Conservation (phyloP, 1,140 invertebrate genomes). For the Ceratina calcarata region DNA sequence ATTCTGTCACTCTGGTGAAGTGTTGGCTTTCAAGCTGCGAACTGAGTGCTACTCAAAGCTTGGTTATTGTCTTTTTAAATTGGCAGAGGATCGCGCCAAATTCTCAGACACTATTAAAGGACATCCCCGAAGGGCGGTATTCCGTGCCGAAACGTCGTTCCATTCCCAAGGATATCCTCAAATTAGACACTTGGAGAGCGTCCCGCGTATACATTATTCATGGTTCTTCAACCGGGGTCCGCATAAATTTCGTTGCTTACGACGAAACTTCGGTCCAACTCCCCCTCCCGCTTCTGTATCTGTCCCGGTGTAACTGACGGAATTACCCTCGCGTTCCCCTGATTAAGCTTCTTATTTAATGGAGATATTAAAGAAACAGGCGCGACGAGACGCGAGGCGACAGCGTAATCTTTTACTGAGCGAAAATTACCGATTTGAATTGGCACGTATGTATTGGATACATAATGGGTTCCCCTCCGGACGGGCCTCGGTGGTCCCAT, state of each 20-base stretch:
- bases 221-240: slow-evolving; percentile 26
- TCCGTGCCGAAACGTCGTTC: slow-evolving; percentile 12
- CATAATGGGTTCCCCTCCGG: background rate
- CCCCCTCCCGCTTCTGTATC: background rate
- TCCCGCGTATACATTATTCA: slow-evolving; percentile 57
- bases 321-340: background rate
- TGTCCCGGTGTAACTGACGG: background rate
- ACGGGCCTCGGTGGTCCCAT: background rate
- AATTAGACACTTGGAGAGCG: slow-evolving; percentile 56
- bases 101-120: slow-evolving; percentile 24
- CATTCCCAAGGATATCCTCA: slow-evolving; percentile 49
- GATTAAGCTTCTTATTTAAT: slow-evolving; percentile 18
- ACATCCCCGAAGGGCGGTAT: slow-evolving; percentile 21
- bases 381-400: background rate
- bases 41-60: too few species aligned
- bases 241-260: slow-evolving; percentile 17
- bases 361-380: slow-evolving; percentile 13
- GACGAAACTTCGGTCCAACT: background rate
- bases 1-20: too few species aligned
- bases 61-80: too few species aligned
- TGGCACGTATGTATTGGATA: background rate
- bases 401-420: background rate
- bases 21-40: too few species aligned
- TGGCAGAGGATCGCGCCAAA: too few species aligned
- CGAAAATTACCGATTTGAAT: slow-evolving; percentile 13